Conservation (phyloP, 1,140 invertebrate species). For the Ceratosolen solmsi region DNA sequence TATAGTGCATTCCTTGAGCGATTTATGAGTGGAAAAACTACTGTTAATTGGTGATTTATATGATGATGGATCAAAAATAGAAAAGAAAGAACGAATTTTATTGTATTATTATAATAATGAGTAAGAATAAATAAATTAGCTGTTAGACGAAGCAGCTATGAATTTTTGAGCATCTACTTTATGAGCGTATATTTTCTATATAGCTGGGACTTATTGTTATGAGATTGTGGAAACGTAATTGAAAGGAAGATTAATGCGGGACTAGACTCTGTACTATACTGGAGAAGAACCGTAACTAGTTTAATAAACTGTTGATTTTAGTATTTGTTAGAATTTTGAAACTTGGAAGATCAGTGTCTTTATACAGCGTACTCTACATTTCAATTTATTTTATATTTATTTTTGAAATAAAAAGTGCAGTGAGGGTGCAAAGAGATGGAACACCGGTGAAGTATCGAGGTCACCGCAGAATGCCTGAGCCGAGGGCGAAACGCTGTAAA, state of each 20-base stretch:
- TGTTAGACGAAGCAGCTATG: too few relatives aligned
- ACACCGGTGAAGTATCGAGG: slow-evolving; percentile 72
- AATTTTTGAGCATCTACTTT: too few relatives aligned
- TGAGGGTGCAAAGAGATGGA: slow-evolving; percentile 65
- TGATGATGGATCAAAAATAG: not conserved
- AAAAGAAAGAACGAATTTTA: not conserved
- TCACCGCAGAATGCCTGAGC: slow-evolving; percentile 74
- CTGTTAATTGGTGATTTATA: not conserved
- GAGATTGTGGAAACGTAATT: not conserved
- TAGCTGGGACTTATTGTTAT: too few relatives aligned
- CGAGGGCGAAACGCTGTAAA: slow-evolving; percentile 74
- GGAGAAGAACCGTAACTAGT: not conserved
- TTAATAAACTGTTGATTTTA: not conserved
- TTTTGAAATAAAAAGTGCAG: slow-evolving; percentile 4
- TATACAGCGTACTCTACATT: slow-evolving; percentile 46
- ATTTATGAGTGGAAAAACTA: too few relatives aligned
- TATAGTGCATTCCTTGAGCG: slow-evolving; percentile 41
- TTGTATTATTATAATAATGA: too few relatives aligned
- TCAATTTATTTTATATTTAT: not conserved
- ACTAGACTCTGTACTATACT: not conserved
- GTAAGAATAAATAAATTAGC: too few relatives aligned
- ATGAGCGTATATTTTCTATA: too few relatives aligned
- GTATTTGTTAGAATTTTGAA: slow-evolving; percentile 5
- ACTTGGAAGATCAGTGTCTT: not conserved
- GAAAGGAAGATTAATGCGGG: not conserved